A percentile compares a stretch with the other conserved stretches of the same genome.
These are phyloP conservation scores for Poeciliopsis occidentalis DNA, from an alignment of 2,113 vertebrate species.

Conservation along the genomic window DNA sequence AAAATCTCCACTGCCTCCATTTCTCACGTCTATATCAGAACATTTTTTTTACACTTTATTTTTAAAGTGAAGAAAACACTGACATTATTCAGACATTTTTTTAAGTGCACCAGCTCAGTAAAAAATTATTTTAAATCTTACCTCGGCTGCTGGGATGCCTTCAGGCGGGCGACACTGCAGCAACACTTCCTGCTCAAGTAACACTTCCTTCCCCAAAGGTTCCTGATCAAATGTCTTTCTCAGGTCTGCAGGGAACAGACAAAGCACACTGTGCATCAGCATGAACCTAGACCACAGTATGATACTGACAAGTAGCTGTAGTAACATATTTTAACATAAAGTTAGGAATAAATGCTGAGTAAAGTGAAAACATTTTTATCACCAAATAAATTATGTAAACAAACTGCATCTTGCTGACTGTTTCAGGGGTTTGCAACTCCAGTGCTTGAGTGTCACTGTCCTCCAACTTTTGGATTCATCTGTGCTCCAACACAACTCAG, in stretches of 20 bases:
- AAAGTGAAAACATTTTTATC: not conserved
- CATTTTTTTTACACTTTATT: not conserved
- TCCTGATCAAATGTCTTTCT: slow-evolving; percentile 97
- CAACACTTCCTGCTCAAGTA: slow-evolving; percentile 93
- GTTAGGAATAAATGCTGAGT: slow-evolving; percentile 2
- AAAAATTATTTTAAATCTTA: slow-evolving; percentile 64
- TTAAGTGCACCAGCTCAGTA: slow-evolving; percentile 1
- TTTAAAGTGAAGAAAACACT: not conserved
- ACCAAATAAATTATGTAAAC: not conserved
- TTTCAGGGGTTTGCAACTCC: not conserved
- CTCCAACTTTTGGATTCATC: too few relatives aligned
- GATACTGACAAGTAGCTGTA: not conserved
- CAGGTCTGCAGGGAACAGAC: slow-evolving; percentile 81
- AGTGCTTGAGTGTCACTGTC: too few relatives aligned
- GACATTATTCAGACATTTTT: not conserved
- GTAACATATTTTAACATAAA: not conserved
- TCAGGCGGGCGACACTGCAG: slow-evolving; percentile 97
- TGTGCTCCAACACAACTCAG: too few relatives aligned
- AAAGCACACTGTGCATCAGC: slow-evolving; percentile 13
- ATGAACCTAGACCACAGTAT: not conserved
- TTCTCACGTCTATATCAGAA: not conserved
- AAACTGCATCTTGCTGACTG: not conserved
- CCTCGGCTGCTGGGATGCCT: slow-evolving; percentile 95
- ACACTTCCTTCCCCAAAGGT: slow-evolving; percentile 95
- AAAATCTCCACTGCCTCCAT: slow-evolving; percentile 13